phyloP scores from a whole-genome alignment of 2,888 invertebrate species.

The Nemapogon koenigi region DNA sequence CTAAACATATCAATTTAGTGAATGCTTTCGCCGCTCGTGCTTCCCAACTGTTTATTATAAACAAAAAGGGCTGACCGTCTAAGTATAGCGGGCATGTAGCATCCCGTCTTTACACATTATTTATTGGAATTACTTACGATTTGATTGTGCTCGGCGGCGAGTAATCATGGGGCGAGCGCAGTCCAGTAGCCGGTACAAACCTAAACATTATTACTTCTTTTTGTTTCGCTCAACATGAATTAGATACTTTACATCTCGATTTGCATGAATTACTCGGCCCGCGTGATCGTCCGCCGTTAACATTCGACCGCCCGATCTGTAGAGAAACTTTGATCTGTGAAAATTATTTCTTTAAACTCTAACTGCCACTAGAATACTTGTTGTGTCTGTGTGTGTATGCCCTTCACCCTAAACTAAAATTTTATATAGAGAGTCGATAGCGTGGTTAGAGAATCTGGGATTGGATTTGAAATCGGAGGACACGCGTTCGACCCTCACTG shows the following conservation, averaged over 20 bases:
- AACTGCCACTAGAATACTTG: too few relatives aligned
- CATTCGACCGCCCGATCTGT: slow-evolving; percentile 7
- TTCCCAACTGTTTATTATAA: slow-evolving; percentile 56
- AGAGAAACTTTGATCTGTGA: too few relatives aligned
- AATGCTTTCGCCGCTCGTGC: slow-evolving; percentile 53
- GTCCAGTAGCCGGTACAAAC: slow-evolving; percentile 43
- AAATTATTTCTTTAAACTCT: too few relatives aligned
- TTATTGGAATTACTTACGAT: slow-evolving; percentile 63
- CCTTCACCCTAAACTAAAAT: too few relatives aligned
- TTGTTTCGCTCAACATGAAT: slow-evolving; percentile 45
- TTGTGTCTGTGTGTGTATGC: too few relatives aligned
- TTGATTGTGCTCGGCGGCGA: slow-evolving; percentile 39
- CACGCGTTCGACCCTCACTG: too few relatives aligned
- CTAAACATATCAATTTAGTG: slow-evolving; percentile 59
- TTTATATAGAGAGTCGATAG: too few relatives aligned
- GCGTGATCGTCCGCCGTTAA: slow-evolving; percentile 14
- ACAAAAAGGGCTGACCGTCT: slow-evolving; percentile 40
- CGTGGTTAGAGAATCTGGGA: too few relatives aligned
- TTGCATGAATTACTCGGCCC: slow-evolving; percentile 14
- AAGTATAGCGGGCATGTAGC: slow-evolving; percentile 29
- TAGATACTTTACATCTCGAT: slow-evolving; percentile 39
- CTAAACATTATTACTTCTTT: slow-evolving; percentile 46
- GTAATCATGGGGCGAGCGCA: slow-evolving; percentile 46
- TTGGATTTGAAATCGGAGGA: too few relatives aligned
- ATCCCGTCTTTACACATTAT: slow-evolving; percentile 23